Evolutionary conservation across 2,113 vertebrate species (phyloP).

Genomic region (Tricholaema leucomelas): DNA sequence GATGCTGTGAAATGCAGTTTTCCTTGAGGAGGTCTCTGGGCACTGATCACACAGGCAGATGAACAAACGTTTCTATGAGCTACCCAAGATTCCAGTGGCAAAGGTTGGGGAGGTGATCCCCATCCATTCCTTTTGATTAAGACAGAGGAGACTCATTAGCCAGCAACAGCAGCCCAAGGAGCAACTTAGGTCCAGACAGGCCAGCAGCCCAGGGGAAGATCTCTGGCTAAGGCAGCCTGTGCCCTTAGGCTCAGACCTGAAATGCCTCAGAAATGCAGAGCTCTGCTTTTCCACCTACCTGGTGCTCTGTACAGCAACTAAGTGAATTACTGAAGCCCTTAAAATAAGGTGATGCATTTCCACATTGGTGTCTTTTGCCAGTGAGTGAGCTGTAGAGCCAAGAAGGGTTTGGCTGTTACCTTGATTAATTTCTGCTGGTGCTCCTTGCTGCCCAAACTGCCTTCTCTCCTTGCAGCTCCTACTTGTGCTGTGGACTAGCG

Average conservation of each 20-base stretch:
- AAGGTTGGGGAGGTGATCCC: accelerated
- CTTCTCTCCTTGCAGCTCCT: background rate
- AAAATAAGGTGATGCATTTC: background rate
- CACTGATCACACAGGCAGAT: background rate
- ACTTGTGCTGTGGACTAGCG: background rate
- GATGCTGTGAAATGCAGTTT: background rate
- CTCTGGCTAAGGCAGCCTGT: background rate
- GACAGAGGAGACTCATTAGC: background rate
- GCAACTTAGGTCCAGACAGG: background rate
- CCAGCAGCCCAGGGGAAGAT: background rate
- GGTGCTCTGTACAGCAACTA: background rate
- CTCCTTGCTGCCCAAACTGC: background rate
- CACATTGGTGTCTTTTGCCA: background rate
- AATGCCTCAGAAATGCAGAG: background rate
- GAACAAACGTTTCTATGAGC: background rate
- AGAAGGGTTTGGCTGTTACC: background rate
- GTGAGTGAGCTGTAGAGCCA: background rate
- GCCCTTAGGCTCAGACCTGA: background rate
- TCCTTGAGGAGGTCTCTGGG: background rate
- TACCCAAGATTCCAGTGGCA: too few species aligned
- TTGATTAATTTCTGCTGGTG: background rate
- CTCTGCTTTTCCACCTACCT: background rate
- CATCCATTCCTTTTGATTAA: background rate
- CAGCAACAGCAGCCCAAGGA: background rate
- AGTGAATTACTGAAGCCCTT: background rate